Base-by-base conservation (phyloP, 2,113 vertebrate species). In the Chloebia gouldiae region DNA sequence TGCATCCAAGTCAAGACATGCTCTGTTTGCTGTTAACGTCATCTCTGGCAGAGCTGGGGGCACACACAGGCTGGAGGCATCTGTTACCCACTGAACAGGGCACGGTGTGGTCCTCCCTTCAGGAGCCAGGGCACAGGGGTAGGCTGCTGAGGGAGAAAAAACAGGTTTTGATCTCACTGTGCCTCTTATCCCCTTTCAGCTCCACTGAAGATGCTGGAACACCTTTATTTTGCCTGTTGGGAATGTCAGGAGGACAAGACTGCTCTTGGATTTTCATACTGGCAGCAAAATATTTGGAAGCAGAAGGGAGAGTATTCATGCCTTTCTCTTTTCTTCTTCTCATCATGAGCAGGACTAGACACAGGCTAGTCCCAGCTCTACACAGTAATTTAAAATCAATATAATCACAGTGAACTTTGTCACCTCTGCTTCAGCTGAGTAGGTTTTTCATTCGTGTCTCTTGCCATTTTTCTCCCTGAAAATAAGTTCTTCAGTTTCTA, bases 311-410 rank as follows among this genome's bases (percentile, higher is more conserved):
- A 79, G 60, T 45, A 81, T 66, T 92, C 83, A n/a, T 70, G 57
- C 51, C 13, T 92, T 85, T 81, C 79, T 92, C 57, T 64, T 81
- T 87, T 81, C 73, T 88, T 79, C 69, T 72, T 71, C 83, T 83
- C 86, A 85, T 87, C 73, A 44, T 25, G 86, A 93, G 83, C 72
- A 93, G 61, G 61, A 94, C 69, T 27, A 94, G 90, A 75, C 76
- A 78, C 18, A 57, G 57, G 65, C 80, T 94, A 76, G 92, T 81
- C 82, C 82, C 77, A 86, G 86, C 56, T 86, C 86, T 69, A 69
- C 69, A 90, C 88, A 84, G 95, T 95, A 94, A 96, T 97, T 96
- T 93, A 95, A 97, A 97, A 96, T 97, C 95, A 95, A 96, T 96
- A 93, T 95, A 96, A 96, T 96, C 92, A 94, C 90, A 84, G 88